phyloP scores from a whole-genome alignment of 2,888 invertebrate species.

The Helobdella robusta region DNA sequence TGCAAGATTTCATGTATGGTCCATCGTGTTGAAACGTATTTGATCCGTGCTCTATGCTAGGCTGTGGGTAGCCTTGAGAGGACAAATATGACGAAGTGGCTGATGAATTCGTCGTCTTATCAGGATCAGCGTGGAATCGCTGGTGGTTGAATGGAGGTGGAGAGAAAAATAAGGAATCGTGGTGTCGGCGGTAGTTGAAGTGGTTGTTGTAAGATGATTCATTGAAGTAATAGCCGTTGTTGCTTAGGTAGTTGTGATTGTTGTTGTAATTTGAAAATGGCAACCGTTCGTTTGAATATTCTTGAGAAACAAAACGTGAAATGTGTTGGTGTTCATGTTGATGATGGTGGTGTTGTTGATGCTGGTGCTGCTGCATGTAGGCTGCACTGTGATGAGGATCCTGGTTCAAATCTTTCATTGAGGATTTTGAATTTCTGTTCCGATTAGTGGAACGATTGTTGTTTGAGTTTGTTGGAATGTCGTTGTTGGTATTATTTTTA shows the following conservation, averaged over 20 bases:
- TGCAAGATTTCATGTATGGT: conserved; percentile 4
- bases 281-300: too few relatives aligned
- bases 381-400: background rate
- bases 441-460: background rate
- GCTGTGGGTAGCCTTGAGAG: background rate
- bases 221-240: conserved; percentile 15
- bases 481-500: too few relatives aligned
- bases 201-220: conserved; percentile 18
- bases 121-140: conserved; percentile 7
- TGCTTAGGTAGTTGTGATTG: too few relatives aligned
- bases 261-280: too few relatives aligned
- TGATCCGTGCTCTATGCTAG: background rate
- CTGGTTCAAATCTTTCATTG: background rate
- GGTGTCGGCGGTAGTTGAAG: conserved; percentile 11
- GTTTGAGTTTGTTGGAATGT: background rate
- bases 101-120: conserved; percentile 10
- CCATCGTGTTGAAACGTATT: conserved; percentile 2
- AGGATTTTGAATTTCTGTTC: background rate
- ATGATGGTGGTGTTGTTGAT: background rate
- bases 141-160: conserved; percentile 3
- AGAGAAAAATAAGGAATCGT: conserved; percentile 19
- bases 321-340: background rate
- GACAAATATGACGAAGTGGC: conserved; percentile 10
- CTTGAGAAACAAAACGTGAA: too few relatives aligned
- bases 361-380: background rate